Base-by-base conservation (phyloP, 2,797 vertebrate genomes). In the Loris lydekkerianus region DNA sequence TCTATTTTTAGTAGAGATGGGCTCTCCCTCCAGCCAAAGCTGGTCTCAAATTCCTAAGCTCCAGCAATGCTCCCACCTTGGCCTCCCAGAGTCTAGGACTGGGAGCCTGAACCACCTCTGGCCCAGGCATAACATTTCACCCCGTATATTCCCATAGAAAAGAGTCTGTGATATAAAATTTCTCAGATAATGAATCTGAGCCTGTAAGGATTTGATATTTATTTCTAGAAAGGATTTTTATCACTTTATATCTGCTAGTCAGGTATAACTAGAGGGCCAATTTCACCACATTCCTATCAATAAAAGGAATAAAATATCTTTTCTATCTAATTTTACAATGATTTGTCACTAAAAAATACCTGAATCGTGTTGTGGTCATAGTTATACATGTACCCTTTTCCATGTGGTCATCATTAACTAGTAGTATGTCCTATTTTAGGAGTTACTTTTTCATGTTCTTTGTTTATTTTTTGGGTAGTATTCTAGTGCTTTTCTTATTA, bases 381-480 rank as follows among this genome's bases (percentile, higher is more conserved):
- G 43, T 89, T 84, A 73, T 65, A 87, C n/a, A 56, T 27, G 37
- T 31, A 37, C 23, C 13, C 87, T 93, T 82, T 72, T 63, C 82
- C 63, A 27, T 2, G 83, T 84, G 80, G 43, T n/a, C 2, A 13
- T 27, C 1, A 10, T 23, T 95, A 87, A 77, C 53, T 49, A 61
- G 63, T 27, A 56, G 17, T 4, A 29, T 7, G 27, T 77, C 27
- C 70, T 86, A 87, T 83, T 95, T 96, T 65, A 84, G 93, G 25
- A 91, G 65, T 10, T 56, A 34, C 29, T 60, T 95, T 94, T 72
- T 78, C 27, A n/a, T 46, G n/a, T 75, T 46, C 75, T 92, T 83
- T 58, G 58, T 88, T 95, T 85, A 56, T 67, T 95, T 94, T 83
- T 60, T 84, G n/a, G 96, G 93, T 69, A 60, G 53, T 85, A 58